Percentiles rank a stretch among this genome's conserved stretches.
Conservation (phyloP, 2,888 invertebrate genomes). For the Drosophila barbarae region DNA sequence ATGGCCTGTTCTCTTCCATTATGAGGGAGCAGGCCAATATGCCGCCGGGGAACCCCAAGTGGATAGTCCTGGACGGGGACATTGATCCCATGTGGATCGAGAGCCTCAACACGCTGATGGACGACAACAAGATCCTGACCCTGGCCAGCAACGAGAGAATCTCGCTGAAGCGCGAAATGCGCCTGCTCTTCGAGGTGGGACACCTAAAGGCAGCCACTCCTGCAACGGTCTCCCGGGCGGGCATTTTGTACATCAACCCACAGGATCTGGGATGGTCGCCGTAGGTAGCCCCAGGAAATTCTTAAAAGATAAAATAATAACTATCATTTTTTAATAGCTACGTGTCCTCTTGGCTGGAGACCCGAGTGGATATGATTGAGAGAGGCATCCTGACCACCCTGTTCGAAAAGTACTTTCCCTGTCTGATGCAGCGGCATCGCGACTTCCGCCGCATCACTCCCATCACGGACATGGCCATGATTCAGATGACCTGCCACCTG, state of each 20-base stretch:
- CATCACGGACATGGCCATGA: constrained; percentile 92
- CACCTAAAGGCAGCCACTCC: constrained; percentile 95
- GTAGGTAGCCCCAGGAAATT: constrained; percentile 81
- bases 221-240: constrained; percentile 96
- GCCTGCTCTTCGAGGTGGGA: constrained; percentile 95
- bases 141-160: constrained; percentile 97
- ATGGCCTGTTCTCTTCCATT: constrained; percentile 93
- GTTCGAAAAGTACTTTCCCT: constrained; percentile 96
- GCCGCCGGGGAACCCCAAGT: constrained; percentile 90
- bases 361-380: constrained; percentile 86
- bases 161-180: constrained; percentile 92
- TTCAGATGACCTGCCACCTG: constrained; percentile 92
- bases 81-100: constrained; percentile 93
- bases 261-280: constrained; percentile 97
- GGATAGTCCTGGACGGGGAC: constrained; percentile 97
- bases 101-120: constrained; percentile 97
- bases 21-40: constrained; percentile 97
- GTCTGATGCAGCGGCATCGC: constrained; percentile 87
- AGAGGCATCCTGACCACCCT: constrained; percentile 91
- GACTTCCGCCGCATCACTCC: constrained; percentile 95
- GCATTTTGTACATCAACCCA: constrained; percentile 95
- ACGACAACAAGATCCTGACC: constrained; percentile 97
- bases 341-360: constrained; percentile 94
- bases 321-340: constrained; percentile 81
- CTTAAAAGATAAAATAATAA: background rate